Evolutionary conservation across 2,797 vertebrate species (phyloP).

Genomic region (Phaenicophaeus curvirostris): DNA sequence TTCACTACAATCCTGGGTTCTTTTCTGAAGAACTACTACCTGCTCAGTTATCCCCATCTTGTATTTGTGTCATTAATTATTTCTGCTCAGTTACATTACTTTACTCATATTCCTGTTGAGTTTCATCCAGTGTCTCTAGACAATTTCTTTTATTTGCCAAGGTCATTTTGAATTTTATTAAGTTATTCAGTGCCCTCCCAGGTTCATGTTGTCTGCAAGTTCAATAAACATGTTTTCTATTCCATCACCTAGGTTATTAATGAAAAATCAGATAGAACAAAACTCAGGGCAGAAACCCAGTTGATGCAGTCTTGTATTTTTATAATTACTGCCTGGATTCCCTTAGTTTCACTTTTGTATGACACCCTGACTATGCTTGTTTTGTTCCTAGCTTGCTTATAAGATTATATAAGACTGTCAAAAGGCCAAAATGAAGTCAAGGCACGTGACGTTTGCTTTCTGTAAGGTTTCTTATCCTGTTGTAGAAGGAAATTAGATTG

Average conservation of each 20-base stretch:
- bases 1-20: not conserved
- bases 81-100: not conserved
- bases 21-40: not conserved
- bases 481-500: not conserved
- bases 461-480: not conserved
- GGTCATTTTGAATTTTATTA: constrained; percentile 22
- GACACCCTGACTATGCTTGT: not conserved
- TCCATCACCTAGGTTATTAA: not conserved
- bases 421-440: not conserved
- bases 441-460: not conserved
- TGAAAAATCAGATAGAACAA: constrained; percentile 1
- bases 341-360: not conserved
- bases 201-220: not conserved
- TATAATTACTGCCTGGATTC: not conserved
- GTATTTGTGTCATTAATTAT: not conserved
- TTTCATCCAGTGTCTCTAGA: not conserved
- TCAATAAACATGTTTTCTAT: constrained; percentile 32
- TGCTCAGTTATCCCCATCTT: not conserved
- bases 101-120: not conserved
- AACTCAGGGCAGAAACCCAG: not conserved
- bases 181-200: not conserved
- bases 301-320: not conserved
- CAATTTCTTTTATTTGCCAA: not conserved
- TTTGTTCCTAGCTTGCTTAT: not conserved
- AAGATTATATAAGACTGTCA: not conserved